Base-by-base conservation (phyloP, 92 coral and sea anemone species). In the Parazoanthus swiftii region DNA sequence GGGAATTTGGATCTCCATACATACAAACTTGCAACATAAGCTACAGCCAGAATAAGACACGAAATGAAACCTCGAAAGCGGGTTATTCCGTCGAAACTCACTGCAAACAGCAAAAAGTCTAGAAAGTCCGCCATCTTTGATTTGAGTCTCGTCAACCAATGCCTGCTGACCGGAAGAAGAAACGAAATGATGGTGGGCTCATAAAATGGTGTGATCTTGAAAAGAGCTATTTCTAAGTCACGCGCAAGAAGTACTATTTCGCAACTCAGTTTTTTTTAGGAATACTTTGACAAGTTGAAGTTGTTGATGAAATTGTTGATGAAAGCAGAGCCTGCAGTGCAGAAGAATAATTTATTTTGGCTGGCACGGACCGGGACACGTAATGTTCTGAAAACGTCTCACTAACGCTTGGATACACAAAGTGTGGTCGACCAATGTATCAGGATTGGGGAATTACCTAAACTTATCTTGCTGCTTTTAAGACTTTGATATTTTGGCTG, bases 11-110 rank as follows among this genome's bases (percentile, higher is more conserved):
- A 94, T 76, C 89, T 95, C 83, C 93, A 89, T 66, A 97, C 93
- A 85, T 97, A 97, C 67, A 97, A 89, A 85, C 98, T 96, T 67
- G 90, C 95, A 35, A 97, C 98, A 85, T 97, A 97, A 43, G 86
- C 89, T 35, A 95, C 92, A 2, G 99, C 98, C 58, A 97, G 90
- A 20, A 97, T 89, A n/a, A 97, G 81, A 88, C 99, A 97, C 9
- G 98, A 89, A 33, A 91, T 65, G 56, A 94, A 93, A 51, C 97
- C 93, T 79, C 94, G 91, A 70, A 93, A 90, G 76, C 88, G 89
- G 74, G 97, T 93, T 80, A 97, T 89, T 59, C 93, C 90, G 51
- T 85, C 88, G 80, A 97, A 97, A 86, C 91, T 94, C 3, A 97
- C 98, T 56, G 81, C 85, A 23, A 84, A 84, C 79, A 68, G 76